Conservation (phyloP, 2,888 invertebrate genomes). For the Schizaphis graminum region DNA sequence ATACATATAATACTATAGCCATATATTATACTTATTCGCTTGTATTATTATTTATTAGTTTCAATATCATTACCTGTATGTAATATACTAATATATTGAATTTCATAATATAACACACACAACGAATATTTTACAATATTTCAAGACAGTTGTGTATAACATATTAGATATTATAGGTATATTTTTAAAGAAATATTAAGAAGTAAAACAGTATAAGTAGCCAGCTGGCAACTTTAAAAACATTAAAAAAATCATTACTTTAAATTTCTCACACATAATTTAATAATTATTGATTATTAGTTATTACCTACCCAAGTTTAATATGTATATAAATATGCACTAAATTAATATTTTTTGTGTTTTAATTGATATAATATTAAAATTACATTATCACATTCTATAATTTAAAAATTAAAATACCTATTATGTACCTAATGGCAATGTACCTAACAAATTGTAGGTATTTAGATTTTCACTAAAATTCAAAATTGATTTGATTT, state of each 20-base stretch:
- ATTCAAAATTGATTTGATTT: background rate
- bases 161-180: background rate
- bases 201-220: background rate
- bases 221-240: background rate
- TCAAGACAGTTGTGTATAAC: background rate
- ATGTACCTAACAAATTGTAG: background rate
- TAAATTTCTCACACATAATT: background rate
- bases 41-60: background rate
- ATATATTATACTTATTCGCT: background rate
- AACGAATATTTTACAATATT: background rate
- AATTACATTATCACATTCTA: background rate
- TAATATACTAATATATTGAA: background rate
- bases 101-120: background rate
- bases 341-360: background rate
- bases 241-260: background rate
- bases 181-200: background rate
- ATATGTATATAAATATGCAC: background rate
- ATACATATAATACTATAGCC: background rate
- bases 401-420: background rate
- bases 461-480: background rate
- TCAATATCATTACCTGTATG: background rate
- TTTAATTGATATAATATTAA: conserved; percentile 1
- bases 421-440: no score
- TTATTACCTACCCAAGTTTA: background rate
- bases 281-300: background rate